Base-by-base conservation (phyloP, 2,797 vertebrate genomes). In the Protonibea diacanthus region DNA sequence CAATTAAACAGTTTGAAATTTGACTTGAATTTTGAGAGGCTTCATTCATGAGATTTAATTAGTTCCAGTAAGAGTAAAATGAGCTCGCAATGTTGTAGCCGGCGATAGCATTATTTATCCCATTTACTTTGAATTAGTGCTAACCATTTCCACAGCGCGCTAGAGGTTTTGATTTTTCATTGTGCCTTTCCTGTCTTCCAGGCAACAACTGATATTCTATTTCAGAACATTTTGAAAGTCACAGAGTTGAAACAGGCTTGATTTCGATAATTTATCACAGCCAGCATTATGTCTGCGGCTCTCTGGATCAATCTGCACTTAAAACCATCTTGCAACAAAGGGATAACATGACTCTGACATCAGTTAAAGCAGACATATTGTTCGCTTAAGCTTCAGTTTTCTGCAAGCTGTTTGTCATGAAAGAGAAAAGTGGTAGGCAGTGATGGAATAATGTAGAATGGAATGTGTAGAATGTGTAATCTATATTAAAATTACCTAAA, bases 231-330 rank as follows among this genome's bases (percentile, higher is more conserved):
- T 45, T 61, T 51, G n/a, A 73, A 73, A 81, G 53, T 67, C 64
- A 60, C 60, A 67, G 58, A 38, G 44, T 67, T 70, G 40, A 76
- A 64, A 52, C 52, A 68, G 20, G 14, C 29, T 55, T 44, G 42
- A 51, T 80, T 74, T 58, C 0, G 2, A 38, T n/a, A 57, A 77
- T 72, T 61, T 27, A 65, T 87, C 60, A 71, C 48, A 58, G 42
- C 5, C 9, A 73, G 40, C 51, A 38, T 38, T 58, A n/a, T 56
- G 45, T 69, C 61, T 65, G 49, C 17, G 13, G 55, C 49, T 63
- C 56, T 74, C 12, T 21, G 40, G 55, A 82, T 78, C 59, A 75
- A 58, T 61, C 51, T 76, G 56, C 48, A 51, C 56, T 59, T 66
- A 51, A n/a, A 5, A n/a, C 47, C 25, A 23, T 66, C 25, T 61